These are phyloP conservation scores for Schlechtendalia chinensis DNA, from an alignment of 1,140 invertebrate genomes.

Conservation along the genomic window DNA sequence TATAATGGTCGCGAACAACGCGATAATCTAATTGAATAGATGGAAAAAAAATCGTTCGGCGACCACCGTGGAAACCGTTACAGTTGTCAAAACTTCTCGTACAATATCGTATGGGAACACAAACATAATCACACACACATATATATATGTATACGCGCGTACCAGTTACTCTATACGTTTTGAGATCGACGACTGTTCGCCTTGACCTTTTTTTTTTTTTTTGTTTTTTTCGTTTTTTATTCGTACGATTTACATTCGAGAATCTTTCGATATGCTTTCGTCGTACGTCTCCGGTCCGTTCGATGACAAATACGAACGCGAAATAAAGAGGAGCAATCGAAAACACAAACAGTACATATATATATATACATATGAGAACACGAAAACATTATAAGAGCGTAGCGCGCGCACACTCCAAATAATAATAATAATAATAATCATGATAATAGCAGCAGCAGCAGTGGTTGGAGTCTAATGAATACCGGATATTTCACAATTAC, in stretches of 20 bases:
- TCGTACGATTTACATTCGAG: not conserved
- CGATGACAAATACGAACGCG: not conserved
- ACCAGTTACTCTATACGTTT: no score
- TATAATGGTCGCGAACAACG: no score
- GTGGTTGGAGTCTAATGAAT: conserved; percentile 35
- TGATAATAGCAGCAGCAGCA: not conserved
- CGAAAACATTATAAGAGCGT: conserved; percentile 1
- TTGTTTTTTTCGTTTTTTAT: no score
- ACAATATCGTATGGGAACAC: no score
- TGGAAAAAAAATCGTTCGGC: no score
- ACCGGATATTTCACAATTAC: conserved; percentile 50
- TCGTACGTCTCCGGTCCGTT: not conserved
- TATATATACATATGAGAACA: not conserved
- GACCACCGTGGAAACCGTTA: no score
- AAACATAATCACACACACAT: not conserved
- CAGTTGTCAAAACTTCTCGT: not conserved
- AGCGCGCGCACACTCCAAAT: not conserved
- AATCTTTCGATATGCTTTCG: conserved; percentile 5
- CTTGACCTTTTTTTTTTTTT: no score
- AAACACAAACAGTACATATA: not conserved
- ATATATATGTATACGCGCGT: no score
- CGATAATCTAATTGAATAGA: no score
- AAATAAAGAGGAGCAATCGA: conserved; percentile 21
- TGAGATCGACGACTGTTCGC: no score
- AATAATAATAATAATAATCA: conserved; percentile 26